Conservation (phyloP, 2,888 invertebrate species). For the Coleophora deauratella region DNA sequence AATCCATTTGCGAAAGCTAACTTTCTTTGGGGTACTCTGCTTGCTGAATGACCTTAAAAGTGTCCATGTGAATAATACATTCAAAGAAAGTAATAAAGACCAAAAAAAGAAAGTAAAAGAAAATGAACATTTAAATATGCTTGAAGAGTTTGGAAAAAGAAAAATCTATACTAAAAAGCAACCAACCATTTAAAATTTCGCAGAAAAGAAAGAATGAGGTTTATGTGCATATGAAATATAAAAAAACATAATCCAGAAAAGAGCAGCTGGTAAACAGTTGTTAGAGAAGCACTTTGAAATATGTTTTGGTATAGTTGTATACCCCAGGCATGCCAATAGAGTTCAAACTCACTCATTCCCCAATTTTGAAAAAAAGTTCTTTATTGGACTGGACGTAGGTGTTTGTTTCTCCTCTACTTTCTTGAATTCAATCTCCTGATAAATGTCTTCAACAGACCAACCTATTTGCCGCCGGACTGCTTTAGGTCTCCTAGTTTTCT, state of each 20-base stretch:
- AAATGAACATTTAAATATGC: no score
- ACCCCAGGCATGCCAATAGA: constrained; percentile 53
- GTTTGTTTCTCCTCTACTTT: constrained; percentile 51
- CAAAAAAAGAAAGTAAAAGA: not conserved
- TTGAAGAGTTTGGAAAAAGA: no score
- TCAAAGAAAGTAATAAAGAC: not conserved
- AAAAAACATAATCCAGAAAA: no score
- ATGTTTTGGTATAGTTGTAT: no score
- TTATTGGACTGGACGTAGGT: constrained; percentile 59
- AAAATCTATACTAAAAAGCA: no score
- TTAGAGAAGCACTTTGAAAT: not conserved
- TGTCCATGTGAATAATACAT: not conserved
- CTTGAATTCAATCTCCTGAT: constrained; percentile 66
- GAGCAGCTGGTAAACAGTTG: not conserved
- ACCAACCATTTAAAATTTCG: no score
- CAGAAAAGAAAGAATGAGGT: no score
- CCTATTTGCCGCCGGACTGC: constrained; percentile 61
- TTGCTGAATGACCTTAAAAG: constrained; percentile 46
- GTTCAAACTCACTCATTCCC: constrained; percentile 65
- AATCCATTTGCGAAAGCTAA: constrained; percentile 59
- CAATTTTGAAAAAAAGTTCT: constrained; percentile 59
- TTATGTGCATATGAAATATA: no score
- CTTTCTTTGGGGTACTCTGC: constrained; percentile 64
- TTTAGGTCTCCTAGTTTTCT: constrained; percentile 53
- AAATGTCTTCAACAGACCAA: constrained; percentile 68